Evolutionary conservation across 2,113 vertebrate species (phyloP).

Genomic region (Phasianus colchicus): DNA sequence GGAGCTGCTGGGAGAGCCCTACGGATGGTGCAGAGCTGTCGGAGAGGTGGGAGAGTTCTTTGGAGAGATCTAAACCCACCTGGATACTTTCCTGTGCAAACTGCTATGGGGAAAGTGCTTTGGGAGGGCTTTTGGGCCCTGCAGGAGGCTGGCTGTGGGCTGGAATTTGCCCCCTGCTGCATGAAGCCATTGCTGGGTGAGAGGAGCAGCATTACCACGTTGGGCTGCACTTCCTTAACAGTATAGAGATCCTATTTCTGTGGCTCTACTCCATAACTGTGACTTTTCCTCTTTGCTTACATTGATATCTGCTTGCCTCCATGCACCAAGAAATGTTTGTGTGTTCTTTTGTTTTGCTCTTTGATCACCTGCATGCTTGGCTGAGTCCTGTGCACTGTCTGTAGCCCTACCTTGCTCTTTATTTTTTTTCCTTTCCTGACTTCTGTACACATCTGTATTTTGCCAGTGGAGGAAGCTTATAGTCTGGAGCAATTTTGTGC

Average conservation of each 20-base stretch:
- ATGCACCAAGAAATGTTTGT: background rate
- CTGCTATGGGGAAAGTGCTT: no score
- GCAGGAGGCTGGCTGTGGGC: rapidly evolving
- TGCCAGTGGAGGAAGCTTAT: background rate
- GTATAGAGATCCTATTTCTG: background rate
- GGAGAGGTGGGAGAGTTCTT: no score
- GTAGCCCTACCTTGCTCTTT: background rate
- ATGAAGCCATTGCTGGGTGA: rapidly evolving
- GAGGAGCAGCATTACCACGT: rapidly evolving
- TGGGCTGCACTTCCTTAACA: background rate
- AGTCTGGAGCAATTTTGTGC: background rate
- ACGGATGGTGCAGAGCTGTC: no score
- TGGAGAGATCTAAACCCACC: no score
- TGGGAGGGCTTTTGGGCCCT: background rate
- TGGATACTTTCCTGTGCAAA: no score
- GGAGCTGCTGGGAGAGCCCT: no score
- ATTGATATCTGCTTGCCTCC: background rate
- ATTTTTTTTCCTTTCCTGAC: no score
- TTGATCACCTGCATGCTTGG: background rate
- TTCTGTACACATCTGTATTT: background rate
- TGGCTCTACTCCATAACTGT: background rate
- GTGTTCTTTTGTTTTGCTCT: background rate
- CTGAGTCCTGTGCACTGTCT: background rate
- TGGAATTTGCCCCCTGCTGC: background rate
- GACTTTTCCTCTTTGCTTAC: background rate